Evolutionary conservation across 2,888 invertebrate species (phyloP), one percentile per base, ranked within the genome.

Genomic region (Pharmacophagus antenor): DNA sequence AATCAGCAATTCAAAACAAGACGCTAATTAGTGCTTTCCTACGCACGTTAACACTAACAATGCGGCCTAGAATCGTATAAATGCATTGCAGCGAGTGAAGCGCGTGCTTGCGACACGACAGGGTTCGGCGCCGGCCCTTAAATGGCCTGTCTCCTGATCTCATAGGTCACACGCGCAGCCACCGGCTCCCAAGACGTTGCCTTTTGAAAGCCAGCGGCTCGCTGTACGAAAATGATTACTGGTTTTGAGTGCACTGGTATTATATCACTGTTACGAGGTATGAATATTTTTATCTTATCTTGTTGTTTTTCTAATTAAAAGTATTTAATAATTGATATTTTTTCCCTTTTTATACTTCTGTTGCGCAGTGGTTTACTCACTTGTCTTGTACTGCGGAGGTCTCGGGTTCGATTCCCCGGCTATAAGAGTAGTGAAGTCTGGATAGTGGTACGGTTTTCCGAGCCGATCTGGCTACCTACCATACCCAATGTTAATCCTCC

Each of bases 91-190:
- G 37, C 27, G 46, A 20, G 62, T 67, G 57, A 58, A 50, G 62
- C 27, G 56, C 20, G 56, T 63, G 62, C 70, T 81, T 83, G 71
- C 84, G 70, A 76, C 76, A 81, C 68, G 65, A 70, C 69, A 58
- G 68, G 70, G 70, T 71, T 70, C 76, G 87, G 86, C 88, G 88
- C 82, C 87, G 76, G 77, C 65, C 87, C 88, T 73, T 87, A 85
- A 75, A 86, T 70, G 83, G 83, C 65, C 60, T 69, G 80, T 72
- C 80, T 80, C 79, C 80, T 80, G 83, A 80, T 76, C 84, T 82
- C 84, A 82, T 85, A 87, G 86, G 87, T 87, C 87, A 87, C 79
- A 71, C 67, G 76, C 67, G 63, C 74, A 69, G 67, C 71, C 71
- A 66, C 70, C 51, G 49, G 31, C 65, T 67, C 74, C 69, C 61